Evolutionary conservation across 2,797 vertebrate genomes (phyloP).

Genomic region (Fistularia commersonii): DNA sequence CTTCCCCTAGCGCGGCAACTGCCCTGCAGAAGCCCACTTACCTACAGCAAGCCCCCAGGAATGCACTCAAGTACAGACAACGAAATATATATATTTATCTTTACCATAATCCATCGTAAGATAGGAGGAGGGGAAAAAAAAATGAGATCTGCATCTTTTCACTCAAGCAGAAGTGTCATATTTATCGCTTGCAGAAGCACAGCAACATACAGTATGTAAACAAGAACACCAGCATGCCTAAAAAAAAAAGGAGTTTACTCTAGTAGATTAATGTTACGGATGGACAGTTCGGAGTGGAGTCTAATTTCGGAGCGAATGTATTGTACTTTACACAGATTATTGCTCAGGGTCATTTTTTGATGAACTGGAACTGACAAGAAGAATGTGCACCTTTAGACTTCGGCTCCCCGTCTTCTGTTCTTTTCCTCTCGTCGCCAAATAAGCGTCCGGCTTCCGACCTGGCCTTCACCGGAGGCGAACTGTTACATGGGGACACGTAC

Average conservation of each 20-base stretch:
- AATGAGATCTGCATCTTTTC: too few species aligned
- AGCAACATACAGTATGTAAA: slow-evolving; percentile 44
- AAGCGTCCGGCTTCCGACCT: too few species aligned
- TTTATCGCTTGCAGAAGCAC: slow-evolving; percentile 46
- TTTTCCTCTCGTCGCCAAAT: neutral
- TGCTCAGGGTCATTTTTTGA: slow-evolving; percentile 74
- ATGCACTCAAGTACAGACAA: slow-evolving; percentile 47
- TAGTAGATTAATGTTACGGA: slow-evolving; percentile 25
- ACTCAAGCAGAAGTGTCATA: slow-evolving; percentile 28
- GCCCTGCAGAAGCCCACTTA: slow-evolving; percentile 32
- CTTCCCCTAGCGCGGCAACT: slow-evolving; percentile 37
- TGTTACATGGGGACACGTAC: neutral
- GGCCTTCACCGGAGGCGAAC: too few species aligned
- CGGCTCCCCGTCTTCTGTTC: slow-evolving; percentile 26
- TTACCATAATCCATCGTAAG: slow-evolving; percentile 11
- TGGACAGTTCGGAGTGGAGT: slow-evolving; percentile 18
- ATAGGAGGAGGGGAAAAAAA: slow-evolving; percentile 19
- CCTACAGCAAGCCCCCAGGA: slow-evolving; percentile 46
- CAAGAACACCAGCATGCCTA: slow-evolving; percentile 67
- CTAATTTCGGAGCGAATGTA: slow-evolving; percentile 51
- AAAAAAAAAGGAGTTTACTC: slow-evolving; percentile 19
- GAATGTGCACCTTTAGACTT: slow-evolving; percentile 53
- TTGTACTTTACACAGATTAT: slow-evolving; percentile 71
- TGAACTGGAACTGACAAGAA: slow-evolving; percentile 61
- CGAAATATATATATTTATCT: slow-evolving; percentile 29